Percentiles rank a stretch among this genome's conserved stretches.
Conservation (phyloP, 2,797 vertebrate genomes). For the Sylvilagus floridanus region DNA sequence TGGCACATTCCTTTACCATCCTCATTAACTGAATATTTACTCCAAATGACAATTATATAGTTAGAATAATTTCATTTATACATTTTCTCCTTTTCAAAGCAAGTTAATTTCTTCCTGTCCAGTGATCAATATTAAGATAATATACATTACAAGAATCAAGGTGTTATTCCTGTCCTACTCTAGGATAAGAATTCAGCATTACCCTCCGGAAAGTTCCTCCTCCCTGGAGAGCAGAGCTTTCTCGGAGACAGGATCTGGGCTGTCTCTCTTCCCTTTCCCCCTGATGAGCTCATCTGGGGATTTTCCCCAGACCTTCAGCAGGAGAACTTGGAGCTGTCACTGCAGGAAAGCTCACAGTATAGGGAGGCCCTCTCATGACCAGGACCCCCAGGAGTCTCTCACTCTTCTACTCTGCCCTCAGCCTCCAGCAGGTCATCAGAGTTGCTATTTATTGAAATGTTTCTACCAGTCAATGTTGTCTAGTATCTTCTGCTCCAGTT, state of each 20-base stretch:
- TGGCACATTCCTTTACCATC: not conserved
- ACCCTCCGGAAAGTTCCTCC: not conserved
- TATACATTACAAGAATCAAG: not conserved
- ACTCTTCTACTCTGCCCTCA: not conserved
- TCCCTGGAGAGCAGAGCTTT: not conserved
- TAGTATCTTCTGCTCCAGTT: not conserved
- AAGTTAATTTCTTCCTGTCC: not conserved
- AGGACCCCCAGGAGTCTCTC: not conserved
- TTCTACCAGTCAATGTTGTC: not conserved
- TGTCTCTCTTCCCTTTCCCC: not conserved
- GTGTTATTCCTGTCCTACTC: not conserved
- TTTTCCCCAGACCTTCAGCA: not conserved
- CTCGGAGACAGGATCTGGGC: not conserved
- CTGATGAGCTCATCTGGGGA: no score
- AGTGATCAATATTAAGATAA: not conserved
- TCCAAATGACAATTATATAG: not conserved
- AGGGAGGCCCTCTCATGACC: not conserved
- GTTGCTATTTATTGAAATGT: not conserved
- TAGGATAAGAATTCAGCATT: not conserved
- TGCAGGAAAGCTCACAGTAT: not conserved
- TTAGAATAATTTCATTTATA: constrained; percentile 33
- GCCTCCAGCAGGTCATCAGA: not conserved
- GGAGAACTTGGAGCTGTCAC: not conserved
- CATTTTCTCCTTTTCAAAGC: not conserved
- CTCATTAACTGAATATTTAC: constrained; percentile 23